Base-by-base conservation (phyloP, 2,888 invertebrate species). In the Epistrophella euchroma region DNA sequence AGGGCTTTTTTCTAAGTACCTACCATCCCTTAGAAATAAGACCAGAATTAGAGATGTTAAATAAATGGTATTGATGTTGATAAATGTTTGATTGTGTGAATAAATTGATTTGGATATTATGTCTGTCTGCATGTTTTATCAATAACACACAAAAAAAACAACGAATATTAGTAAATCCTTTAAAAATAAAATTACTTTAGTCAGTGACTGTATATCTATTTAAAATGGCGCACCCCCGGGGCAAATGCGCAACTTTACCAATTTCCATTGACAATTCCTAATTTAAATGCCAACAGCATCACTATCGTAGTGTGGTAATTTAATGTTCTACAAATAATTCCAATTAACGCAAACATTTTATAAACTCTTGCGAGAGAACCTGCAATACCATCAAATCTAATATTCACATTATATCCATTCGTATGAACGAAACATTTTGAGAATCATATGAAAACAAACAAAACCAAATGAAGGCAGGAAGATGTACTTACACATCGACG, bases 251-350 rank as follows among this genome's bases (percentile, higher is more conserved):
- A 32, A 56, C 11, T 17, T n/a, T 17, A 28, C 28, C 17, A 17
- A 56, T 15, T 35, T 58, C 19, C 7, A 58, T 19, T 35, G 17
- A 19, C 11, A 28, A 28, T 79, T 73, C 15, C 55, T 72, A 45
- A 45, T 80, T 74, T 28, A 70, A 70, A 70, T 70, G 62, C 74
- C 62, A 64, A 52, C 45, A 75, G 68, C 70, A 62, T 28, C 22
- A 28, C 22, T 35, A 45, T 32, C 32, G 9, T 37, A 10, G 28
- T 2, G n/a, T 47, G 17, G 70, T 71, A 56, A 75, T 81, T 75
- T 71, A 81, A 75, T 71, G 47, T 71, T 56, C 45, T 81, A 25
- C 32, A 74, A 81, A 75, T 70, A 75, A 74, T 64, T 81, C 71
- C 81, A 75, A 71, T 81, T 71, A 74, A 70, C 43, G 45, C 45